Conservation (phyloP, 2,113 vertebrate genomes). For the Tachycineta bicolor region DNA sequence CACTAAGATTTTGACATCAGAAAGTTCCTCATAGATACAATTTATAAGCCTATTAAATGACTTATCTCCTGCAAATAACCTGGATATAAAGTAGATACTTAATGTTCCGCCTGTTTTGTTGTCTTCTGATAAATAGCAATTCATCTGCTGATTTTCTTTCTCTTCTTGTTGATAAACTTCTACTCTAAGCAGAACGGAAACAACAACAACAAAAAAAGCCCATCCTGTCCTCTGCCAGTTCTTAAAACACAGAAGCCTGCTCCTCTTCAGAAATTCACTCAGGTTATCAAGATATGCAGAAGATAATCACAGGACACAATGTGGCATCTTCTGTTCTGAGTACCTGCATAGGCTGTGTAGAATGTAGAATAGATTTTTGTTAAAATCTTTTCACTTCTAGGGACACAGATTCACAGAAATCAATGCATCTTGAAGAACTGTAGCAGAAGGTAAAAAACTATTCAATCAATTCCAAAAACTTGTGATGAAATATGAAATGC, state of each 20-base stretch:
- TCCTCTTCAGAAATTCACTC: neutral
- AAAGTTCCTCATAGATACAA: neutral
- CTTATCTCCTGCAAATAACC: neutral
- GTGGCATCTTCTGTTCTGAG: neutral
- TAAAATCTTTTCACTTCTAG: neutral
- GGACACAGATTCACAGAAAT: neutral
- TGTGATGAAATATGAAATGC: slow-evolving; percentile 16
- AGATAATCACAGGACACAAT: neutral
- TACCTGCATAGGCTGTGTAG: neutral
- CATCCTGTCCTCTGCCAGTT: neutral
- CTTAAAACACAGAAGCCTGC: neutral
- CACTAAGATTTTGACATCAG: neutral
- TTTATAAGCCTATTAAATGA: neutral
- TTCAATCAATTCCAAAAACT: neutral
- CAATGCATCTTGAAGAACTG: neutral
- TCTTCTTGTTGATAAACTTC: neutral
- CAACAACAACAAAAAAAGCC: neutral
- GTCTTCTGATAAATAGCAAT: neutral
- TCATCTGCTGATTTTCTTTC: neutral
- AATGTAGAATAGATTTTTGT: neutral
- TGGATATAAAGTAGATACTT: neutral
- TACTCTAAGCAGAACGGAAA: neutral
- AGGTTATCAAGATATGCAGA: neutral
- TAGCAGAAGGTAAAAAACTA: neutral
- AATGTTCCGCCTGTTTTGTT: neutral